Conservation (phyloP, 23 tunicate species). For the Phallusia fumigata region DNA sequence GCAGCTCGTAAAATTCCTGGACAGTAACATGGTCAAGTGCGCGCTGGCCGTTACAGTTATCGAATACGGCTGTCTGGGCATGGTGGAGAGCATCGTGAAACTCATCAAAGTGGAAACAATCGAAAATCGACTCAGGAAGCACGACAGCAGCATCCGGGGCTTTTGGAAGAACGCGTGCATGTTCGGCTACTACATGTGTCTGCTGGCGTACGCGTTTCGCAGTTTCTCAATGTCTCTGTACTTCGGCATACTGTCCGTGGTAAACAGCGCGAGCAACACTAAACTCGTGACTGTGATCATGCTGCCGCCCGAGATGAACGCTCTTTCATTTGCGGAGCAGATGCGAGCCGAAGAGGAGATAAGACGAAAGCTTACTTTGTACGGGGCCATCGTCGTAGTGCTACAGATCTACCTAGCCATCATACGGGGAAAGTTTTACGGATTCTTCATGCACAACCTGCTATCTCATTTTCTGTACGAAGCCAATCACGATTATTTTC, state of each 20-base stretch:
- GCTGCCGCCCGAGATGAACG: no score
- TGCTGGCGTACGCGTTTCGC: background rate
- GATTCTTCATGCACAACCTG: background rate
- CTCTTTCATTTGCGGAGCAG: no score
- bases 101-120: background rate
- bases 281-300: no score
- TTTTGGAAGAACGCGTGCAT: background rate
- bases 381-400: background rate
- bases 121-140: background rate
- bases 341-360: background rate
- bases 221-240: slow-evolving; percentile 14
- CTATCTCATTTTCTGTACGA: slow-evolving; percentile 5
- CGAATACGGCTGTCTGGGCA: background rate
- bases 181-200: background rate
- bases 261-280: background rate
- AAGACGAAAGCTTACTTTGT: background rate
- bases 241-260: slow-evolving; percentile 6
- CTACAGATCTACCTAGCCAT: slow-evolving; percentile 21
- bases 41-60: background rate
- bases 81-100: background rate
- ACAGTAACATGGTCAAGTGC: background rate
- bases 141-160: background rate
- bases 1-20: background rate
- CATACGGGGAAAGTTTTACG: background rate
- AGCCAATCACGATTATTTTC: background rate